Conservation (phyloP, 1,140 invertebrate species). For the Atta cephalotes region DNA sequence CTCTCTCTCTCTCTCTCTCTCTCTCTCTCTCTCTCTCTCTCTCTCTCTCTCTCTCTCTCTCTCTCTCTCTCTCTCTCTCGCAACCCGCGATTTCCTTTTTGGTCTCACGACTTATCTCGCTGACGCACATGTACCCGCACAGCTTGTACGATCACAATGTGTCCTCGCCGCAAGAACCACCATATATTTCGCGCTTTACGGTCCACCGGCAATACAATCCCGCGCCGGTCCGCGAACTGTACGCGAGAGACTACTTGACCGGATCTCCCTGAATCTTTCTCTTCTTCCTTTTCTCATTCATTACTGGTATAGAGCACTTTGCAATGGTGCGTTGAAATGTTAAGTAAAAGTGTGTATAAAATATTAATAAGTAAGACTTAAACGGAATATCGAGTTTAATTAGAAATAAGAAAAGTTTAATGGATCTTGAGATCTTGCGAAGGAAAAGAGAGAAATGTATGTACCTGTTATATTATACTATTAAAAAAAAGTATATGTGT, state of each 20-base stretch:
- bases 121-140: conserved; percentile 54
- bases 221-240: conserved; percentile 40
- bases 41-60: no score
- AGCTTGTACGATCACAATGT: conserved; percentile 50
- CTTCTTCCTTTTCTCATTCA: conserved; percentile 39
- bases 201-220: conserved; percentile 40
- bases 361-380: conserved; percentile 16
- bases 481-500: neutral
- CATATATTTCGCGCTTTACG: conserved; percentile 66
- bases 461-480: neutral
- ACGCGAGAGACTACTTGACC: conserved; percentile 52
- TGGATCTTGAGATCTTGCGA: neutral
- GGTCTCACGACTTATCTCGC: conserved; percentile 58
- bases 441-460: neutral
- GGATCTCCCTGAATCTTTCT: conserved; percentile 49
- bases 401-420: conserved; percentile 31
- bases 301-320: conserved; percentile 28
- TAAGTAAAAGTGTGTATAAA: conserved; percentile 26
- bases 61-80: conserved; percentile 61
- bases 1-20: no score
- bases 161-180: conserved; percentile 63
- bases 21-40: no score
- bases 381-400: conserved; percentile 36
- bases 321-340: conserved; percentile 27
- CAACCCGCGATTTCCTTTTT: conserved; percentile 53